Base-by-base conservation (phyloP, 37 sponge, comb jelly and placozoan species). In the Beroe ovata region DNA sequence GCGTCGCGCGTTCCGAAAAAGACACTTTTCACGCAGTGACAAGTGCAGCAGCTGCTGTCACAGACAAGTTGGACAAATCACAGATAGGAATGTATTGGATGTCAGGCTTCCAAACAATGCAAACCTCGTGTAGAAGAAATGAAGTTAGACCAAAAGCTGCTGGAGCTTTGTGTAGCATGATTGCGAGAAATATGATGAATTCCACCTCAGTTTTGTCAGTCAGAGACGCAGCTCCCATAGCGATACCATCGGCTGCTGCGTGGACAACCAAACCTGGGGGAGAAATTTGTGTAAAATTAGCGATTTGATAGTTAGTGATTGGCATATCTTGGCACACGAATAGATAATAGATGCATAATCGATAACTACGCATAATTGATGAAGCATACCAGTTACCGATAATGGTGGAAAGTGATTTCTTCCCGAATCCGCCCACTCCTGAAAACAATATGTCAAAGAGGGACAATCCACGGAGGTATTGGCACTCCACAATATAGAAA, bases 111-210 rank as follows among this genome's bases (percentile, higher is more conserved):
- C n/a, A n/a, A n/a, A n/a, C n/a, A n/a, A n/a, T n/a, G n/a, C n/a
- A n/a, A n/a, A 96, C 99, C 91, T 96, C 99, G 59, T 98, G 99
- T 16, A 98, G 90, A 8, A 98, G 91, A 60, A 98, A 94, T 8
- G 96, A 91, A 37, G 92, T 93, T 66, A 98, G 93, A 0, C 99
- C 99, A 89, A 98, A 98, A n/a, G 96, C 96, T 58, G 96, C 99
- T 59, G 99, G 99, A 16, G 99, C 99, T 89, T 98, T 98, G 92
- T 98, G 99, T 22, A 98, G 91, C 96, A 98, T 98, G 47, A 98
- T 98, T 60, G 99, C 99, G 23, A 98, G 18, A 38, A 98, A 98
- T 38, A 98, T 94, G 64, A 98, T 91, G 1, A 96, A 39, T 88
- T 95, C 96, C 3, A 98, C 95, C 61, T 98, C 96, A 40, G 91